These are phyloP conservation scores for Hafferia zeledoni DNA, from an alignment of 2,797 vertebrate species.

Conservation along the genomic window DNA sequence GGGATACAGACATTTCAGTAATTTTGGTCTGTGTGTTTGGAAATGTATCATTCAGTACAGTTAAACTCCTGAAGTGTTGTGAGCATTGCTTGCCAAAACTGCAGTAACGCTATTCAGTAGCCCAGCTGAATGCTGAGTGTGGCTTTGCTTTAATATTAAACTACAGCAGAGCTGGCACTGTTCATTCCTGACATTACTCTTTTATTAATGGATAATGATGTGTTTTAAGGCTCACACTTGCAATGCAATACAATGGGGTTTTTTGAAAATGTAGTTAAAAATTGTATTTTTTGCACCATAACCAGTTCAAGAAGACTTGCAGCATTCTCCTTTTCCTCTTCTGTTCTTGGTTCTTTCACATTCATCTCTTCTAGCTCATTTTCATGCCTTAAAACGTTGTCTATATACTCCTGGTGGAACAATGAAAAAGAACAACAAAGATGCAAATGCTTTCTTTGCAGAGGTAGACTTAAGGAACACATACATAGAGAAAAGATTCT, in stretches of 20 bases:
- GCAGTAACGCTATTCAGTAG: neutral
- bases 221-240: neutral
- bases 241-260: neutral
- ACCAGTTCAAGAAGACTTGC: conserved; percentile 78
- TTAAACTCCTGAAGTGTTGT: neutral
- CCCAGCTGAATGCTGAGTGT: neutral
- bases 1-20: neutral
- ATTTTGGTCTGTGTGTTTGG: neutral
- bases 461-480: neutral
- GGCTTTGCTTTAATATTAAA: neutral
- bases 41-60: neutral
- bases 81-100: neutral
- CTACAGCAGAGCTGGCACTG: neutral
- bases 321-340: conserved; percentile 78
- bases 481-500: neutral
- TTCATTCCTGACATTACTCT: neutral
- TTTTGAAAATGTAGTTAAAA: neutral
- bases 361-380: conserved; percentile 77
- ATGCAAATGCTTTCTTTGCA: neutral
- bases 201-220: neutral
- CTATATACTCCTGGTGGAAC: conserved; percentile 83
- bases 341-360: conserved; percentile 83
- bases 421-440: neutral
- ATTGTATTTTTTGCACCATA: conserved; percentile 72
- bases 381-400: conserved; percentile 82